Conservation (phyloP, 1,140 invertebrate genomes). For the Plutomurus gul region DNA sequence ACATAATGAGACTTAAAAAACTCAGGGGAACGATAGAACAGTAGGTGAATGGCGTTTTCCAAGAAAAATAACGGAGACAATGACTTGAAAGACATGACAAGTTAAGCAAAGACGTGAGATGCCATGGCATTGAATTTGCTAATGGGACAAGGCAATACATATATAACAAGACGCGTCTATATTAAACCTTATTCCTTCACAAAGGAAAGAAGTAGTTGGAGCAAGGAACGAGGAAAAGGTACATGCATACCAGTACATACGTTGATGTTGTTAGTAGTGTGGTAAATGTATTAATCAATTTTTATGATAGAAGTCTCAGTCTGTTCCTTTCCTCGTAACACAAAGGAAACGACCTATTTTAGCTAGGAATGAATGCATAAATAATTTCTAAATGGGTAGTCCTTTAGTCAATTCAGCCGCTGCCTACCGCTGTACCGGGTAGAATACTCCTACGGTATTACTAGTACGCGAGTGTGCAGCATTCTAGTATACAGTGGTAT, state of each 20-base stretch:
- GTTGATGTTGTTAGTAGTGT: conserved; percentile 20
- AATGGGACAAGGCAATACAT: too few species aligned
- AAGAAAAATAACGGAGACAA: conserved; percentile 22
- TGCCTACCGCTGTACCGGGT: background rate
- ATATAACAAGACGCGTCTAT: too few species aligned
- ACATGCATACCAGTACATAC: too few species aligned
- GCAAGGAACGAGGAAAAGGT: too few species aligned
- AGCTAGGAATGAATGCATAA: conserved; percentile 21
- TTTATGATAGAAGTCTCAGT: conserved; percentile 29
- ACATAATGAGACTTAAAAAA: conserved; percentile 8
- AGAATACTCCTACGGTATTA: too few species aligned
- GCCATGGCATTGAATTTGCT: too few species aligned
- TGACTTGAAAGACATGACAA: background rate
- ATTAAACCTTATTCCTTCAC: too few species aligned
- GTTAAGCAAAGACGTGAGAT: too few species aligned
- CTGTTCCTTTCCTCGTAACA: conserved; percentile 26
- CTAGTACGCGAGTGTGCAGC: too few species aligned
- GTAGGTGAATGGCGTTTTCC: too few species aligned
- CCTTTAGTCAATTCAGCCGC: conserved; percentile 20
- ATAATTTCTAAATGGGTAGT: conserved; percentile 16
- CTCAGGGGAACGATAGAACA: conserved; percentile 8
- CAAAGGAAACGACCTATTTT: conserved; percentile 25
- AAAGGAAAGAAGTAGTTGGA: too few species aligned
- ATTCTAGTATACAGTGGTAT: too few species aligned
- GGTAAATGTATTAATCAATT: conserved; percentile 28